Base-by-base conservation (phyloP, 2,113 vertebrate species). In the Pangasianodon hypophthalmus region DNA sequence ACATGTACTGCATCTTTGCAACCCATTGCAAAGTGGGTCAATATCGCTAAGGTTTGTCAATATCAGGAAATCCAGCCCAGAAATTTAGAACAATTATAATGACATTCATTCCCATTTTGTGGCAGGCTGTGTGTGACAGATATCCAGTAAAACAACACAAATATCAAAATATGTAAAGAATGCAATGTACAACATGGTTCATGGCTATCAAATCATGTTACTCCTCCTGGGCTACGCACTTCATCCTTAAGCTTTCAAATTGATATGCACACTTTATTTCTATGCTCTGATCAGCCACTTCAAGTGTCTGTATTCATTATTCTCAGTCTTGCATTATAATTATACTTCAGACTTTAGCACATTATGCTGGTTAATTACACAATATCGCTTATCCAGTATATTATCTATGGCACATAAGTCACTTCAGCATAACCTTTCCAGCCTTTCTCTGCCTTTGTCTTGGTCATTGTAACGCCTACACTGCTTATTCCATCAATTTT, bases 211-310 rank as follows among this genome's bases (percentile, higher is more conserved):
- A 54, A 26, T 86, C 26, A 73, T 56, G 67, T 26, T 84, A 64
- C 24, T 58, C 37, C n/a, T 52, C 71, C 50, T 92, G 93, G 84
- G 81, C 87, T 58, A 90, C 91, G 91, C 88, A 91, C 86, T 82
- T 91, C 92, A 91, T 86, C 88, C 37, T 93, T 91, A 90, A 87
- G 90, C 87, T 88, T 77, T 94, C 87, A 93, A 91, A 92, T 86
- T 92, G 88, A 93, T 88, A 87, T 92, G 79, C 91, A 91, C 84
- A 92, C 88, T 91, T 94, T 89, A 92, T 58, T 87, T 87, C 87
- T 41, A 87, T 71, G 83, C 87, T 92, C 54, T 60, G 56, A 62
- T 62, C 56, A 84, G 82, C 9, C 54, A 84, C 26, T 24, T 58
- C 54, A 84, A 60, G 56, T 26, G 56, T 84, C 56, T 46, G 56